Percentiles rank a stretch among this genome's conserved stretches.
These are phyloP conservation scores for Ivindomyrus marchei DNA, from an alignment of 2,113 vertebrate genomes.

Conservation along the genomic window DNA sequence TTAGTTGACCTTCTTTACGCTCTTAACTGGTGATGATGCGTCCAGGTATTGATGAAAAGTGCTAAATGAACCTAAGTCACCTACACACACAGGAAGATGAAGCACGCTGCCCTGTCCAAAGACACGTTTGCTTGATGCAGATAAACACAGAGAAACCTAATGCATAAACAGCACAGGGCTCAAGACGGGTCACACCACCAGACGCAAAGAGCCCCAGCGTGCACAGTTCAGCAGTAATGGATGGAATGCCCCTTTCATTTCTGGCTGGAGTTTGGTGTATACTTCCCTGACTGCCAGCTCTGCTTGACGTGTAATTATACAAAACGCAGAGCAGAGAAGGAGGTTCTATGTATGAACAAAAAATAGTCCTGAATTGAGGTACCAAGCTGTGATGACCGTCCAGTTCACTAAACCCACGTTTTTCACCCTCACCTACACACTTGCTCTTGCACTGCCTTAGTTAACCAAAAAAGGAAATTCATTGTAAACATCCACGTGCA, in stretches of 20 bases:
- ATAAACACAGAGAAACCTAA: neutral
- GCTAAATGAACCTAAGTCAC: neutral
- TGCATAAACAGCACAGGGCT: neutral
- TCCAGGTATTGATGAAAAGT: neutral
- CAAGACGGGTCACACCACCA: neutral
- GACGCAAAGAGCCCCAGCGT: constrained; percentile 29
- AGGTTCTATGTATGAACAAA: constrained; percentile 52
- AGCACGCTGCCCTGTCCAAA: neutral
- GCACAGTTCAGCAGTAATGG: neutral
- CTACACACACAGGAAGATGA: neutral
- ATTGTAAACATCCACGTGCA: neutral
- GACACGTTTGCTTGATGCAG: neutral
- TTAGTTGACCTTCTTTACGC: neutral
- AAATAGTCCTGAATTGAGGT: constrained; percentile 36
- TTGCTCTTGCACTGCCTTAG: neutral
- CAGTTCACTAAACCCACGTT: neutral
- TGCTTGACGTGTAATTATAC: constrained; percentile 45
- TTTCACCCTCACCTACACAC: neutral
- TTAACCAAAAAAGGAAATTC: neutral
- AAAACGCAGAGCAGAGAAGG: constrained; percentile 40
- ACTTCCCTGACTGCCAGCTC: constrained; percentile 33
- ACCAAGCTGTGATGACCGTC: constrained; percentile 13
- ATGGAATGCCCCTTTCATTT: neutral
- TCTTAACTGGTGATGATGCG: neutral
- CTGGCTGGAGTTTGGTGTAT: constrained; percentile 29